A percentile compares a stretch with the other conserved stretches of the same genome.
phyloP scores from a whole-genome alignment of 2,888 invertebrate genomes.

The Latrodectus elegans region DNA sequence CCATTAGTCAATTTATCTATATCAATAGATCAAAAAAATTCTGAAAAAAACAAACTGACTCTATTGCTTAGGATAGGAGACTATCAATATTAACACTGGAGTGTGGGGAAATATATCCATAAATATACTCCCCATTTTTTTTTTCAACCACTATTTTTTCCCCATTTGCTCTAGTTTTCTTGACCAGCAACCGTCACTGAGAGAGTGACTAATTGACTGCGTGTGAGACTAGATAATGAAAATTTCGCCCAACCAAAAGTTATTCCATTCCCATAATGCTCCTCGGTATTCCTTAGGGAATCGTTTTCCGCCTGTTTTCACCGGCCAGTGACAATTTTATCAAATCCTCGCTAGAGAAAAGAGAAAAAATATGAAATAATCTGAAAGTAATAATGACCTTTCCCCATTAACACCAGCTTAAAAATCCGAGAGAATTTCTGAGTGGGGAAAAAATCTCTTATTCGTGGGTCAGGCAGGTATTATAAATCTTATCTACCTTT shows the following conservation, averaged over 20 bases:
- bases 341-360: constrained; percentile 44
- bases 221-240: constrained; percentile 55
- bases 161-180: background rate
- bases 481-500: constrained; percentile 49
- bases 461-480: constrained; percentile 40
- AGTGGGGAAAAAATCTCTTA: constrained; percentile 11
- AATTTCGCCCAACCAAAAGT: constrained; percentile 50
- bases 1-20: constrained; percentile 10
- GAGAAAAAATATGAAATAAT: constrained; percentile 13
- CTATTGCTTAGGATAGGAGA: constrained; percentile 18
- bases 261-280: constrained; percentile 66
- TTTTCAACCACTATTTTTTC: constrained; percentile 18
- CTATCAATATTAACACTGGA: constrained; percentile 63
- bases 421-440: constrained; percentile 38
- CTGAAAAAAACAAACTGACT: constrained; percentile 2
- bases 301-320: constrained; percentile 38
- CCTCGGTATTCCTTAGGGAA: constrained; percentile 20
- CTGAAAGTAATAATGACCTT: constrained; percentile 53
- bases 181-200: constrained; percentile 35
- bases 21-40: constrained; percentile 15
- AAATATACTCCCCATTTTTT: constrained; percentile 49
- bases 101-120: constrained; percentile 14
- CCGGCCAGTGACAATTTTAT: constrained; percentile 65
- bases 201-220: constrained; percentile 61
- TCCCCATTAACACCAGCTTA: constrained; percentile 61